Percentiles rank a stretch among this genome's conserved stretches.
Conservation (phyloP, 2,113 vertebrate genomes). For the Aviceda subcristata region DNA sequence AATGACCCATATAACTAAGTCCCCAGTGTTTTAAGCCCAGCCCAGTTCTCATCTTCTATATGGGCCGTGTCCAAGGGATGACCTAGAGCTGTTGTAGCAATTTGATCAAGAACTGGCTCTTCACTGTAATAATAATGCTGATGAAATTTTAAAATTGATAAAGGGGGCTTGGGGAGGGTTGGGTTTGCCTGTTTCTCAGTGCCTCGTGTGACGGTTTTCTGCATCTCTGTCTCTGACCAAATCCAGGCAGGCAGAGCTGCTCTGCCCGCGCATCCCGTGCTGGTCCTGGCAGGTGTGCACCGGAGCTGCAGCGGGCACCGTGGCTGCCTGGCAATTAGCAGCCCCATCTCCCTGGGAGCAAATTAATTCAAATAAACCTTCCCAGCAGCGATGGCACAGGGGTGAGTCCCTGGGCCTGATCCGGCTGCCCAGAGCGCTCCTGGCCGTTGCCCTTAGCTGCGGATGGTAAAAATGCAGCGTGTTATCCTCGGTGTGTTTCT, state of each 20-base stretch:
- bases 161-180: background rate
- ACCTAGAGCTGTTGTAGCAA: background rate
- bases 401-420: background rate
- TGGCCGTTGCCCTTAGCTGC: background rate
- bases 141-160: background rate
- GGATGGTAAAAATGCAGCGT: background rate
- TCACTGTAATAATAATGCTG: background rate
- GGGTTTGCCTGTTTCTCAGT: background rate
- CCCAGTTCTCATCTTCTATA: background rate
- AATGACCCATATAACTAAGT: background rate
- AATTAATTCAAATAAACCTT: background rate
- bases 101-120: background rate
- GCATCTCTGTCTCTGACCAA: background rate
- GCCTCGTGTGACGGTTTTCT: accelerated
- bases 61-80: background rate
- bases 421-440: background rate
- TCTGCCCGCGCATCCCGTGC: background rate
- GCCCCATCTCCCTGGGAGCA: background rate
- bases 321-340: background rate
- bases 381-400: accelerated
- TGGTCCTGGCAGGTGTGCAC: no score
- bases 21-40: background rate
- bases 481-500: background rate
- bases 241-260: background rate
- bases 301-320: background rate